Percentiles rank a stretch among this genome's conserved stretches.
Conservation (phyloP, 2,888 invertebrate species). For the Eucera pruinosa region DNA sequence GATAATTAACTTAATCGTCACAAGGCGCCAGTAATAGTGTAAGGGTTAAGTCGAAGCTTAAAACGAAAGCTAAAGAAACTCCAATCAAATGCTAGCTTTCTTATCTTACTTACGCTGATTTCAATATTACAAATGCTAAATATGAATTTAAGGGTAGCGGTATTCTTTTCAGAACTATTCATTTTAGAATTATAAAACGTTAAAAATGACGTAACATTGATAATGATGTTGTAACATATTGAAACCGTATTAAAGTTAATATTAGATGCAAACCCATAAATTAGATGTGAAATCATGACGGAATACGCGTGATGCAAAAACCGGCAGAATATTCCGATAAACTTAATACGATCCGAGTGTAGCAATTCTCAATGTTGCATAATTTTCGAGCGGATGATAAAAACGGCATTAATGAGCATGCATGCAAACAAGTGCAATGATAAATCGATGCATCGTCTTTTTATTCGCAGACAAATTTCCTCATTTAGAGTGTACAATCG, state of each 20-base stretch:
- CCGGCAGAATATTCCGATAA: slow-evolving; percentile 6
- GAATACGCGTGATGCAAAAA: neutral
- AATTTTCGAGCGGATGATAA: slow-evolving; percentile 9
- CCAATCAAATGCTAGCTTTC: no score
- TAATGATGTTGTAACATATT: neutral
- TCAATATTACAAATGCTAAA: no score
- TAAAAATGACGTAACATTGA: neutral
- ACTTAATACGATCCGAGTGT: neutral
- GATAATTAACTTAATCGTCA: no score
- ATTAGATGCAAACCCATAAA: neutral
- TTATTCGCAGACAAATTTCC: slow-evolving; percentile 3
- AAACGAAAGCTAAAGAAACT: no score
- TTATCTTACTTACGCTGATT: neutral
- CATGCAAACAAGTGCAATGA: slow-evolving; percentile 33
- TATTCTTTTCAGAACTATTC: no score
- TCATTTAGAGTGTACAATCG: neutral
- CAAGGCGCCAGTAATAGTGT: no score
- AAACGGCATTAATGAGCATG: slow-evolving; percentile 17
- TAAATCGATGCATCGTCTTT: slow-evolving; percentile 23
- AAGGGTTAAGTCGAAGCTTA: no score
- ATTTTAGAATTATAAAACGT: neutral
- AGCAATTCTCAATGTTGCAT: slow-evolving; percentile 12
- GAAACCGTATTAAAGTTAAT: neutral
- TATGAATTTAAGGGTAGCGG: no score
- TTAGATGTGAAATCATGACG: no score